Evolutionary conservation across 2,797 vertebrate species (phyloP).

Genomic region (Lepus oiostolus): DNA sequence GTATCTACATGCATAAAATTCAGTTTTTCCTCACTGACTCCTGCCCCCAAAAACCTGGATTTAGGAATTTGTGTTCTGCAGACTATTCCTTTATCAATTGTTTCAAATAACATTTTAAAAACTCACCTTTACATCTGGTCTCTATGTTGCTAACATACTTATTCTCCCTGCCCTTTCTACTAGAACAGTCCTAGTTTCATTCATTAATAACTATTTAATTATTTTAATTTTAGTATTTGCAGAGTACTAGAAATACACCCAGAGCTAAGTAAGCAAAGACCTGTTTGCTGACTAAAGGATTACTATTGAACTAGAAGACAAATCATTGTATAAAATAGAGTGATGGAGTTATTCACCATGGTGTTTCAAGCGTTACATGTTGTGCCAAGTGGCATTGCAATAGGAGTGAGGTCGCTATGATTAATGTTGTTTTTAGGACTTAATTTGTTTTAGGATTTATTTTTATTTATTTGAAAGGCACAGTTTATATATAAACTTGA

Average conservation of each 20-base stretch:
- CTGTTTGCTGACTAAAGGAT: constrained; percentile 56
- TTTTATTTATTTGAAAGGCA: too few species aligned
- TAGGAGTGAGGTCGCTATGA: neutral
- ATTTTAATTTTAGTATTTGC: constrained; percentile 76
- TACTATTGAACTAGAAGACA: constrained; percentile 32
- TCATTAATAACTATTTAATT: constrained; percentile 76
- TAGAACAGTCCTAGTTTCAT: constrained; percentile 66
- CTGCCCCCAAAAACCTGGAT: constrained; percentile 47
- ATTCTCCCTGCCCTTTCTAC: constrained; percentile 49
- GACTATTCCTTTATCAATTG: constrained; percentile 39
- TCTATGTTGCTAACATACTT: constrained; percentile 65
- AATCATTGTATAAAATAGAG: constrained; percentile 34
- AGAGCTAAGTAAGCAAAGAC: constrained; percentile 61
- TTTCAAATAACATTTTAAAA: constrained; percentile 68
- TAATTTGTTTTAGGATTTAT: neutral
- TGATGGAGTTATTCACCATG: constrained; percentile 21
- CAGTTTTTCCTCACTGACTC: constrained; percentile 49
- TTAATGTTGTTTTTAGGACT: constrained; percentile 40
- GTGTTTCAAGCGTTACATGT: neutral
- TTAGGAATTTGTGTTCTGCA: constrained; percentile 42
- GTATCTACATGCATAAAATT: constrained; percentile 58
- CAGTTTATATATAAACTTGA: too few species aligned
- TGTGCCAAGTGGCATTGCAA: neutral
- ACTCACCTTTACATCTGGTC: constrained; percentile 24
- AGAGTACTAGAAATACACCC: constrained; percentile 45